Percentiles rank a stretch among this genome's conserved stretches.
Conservation (phyloP, 2,888 invertebrate genomes). For the Limnephilus auricula region DNA sequence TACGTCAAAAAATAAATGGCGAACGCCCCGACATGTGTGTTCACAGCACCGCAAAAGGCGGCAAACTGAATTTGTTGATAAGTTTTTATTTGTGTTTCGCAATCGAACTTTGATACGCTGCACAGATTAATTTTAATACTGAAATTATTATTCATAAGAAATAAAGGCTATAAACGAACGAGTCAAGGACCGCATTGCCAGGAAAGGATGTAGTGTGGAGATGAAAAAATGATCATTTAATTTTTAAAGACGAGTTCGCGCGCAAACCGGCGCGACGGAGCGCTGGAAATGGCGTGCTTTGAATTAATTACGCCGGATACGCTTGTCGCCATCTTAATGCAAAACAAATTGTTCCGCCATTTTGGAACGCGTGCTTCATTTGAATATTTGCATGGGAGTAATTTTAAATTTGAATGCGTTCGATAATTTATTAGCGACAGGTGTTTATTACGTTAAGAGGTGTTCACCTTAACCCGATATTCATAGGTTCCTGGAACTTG, state of each 20-base stretch:
- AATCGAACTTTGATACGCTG: constrained; percentile 43
- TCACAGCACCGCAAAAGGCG: neutral
- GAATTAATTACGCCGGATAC: constrained; percentile 30
- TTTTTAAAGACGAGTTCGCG: neutral
- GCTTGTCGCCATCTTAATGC: constrained; percentile 18
- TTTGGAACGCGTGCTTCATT: neutral
- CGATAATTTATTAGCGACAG: neutral
- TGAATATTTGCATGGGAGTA: neutral
- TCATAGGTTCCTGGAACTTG: neutral
- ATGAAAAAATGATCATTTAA: neutral
- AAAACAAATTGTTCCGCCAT: constrained; percentile 27
- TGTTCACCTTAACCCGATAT: neutral
- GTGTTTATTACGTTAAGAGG: neutral
- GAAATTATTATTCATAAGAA: constrained; percentile 24
- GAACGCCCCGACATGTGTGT: neutral
- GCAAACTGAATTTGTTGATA: neutral
- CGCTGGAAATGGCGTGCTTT: constrained; percentile 15
- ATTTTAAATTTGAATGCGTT: neutral
- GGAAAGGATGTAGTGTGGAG: constrained; percentile 11
- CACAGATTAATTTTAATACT: constrained; percentile 43
- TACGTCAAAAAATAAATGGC: neutral
- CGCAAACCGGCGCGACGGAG: constrained; percentile 7
- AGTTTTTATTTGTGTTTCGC: constrained; percentile 3
- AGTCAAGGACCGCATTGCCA: constrained; percentile 43
- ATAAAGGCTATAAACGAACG: constrained; percentile 27